Percentiles rank a stretch among this genome's conserved stretches.
phyloP scores from a whole-genome alignment of 2,113 vertebrate species.

The sheep (Ovis aries) region ARS-UI_Ramb_v3.0 NC_056068.1:12564501-12565000 shows the following conservation, averaged over 20 bases:
- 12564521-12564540: neutral
- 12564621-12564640: neutral
- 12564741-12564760: neutral
- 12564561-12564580: neutral
- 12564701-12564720: neutral
- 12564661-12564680: neutral
- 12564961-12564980: neutral
- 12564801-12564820: neutral
- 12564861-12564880: neutral
- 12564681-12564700: neutral
- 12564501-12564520: neutral
- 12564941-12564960: neutral
- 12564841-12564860: neutral
- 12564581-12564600: neutral
- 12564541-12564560: neutral
- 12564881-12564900: neutral
- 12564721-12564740: neutral
- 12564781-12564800: neutral
- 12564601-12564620: neutral
- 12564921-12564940: neutral
- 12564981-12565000: neutral
- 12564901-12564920: neutral
- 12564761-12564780: neutral
- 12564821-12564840: neutral
- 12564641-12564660: neutral